phyloP scores from a whole-genome alignment of 1,140 invertebrate species.

The Adoxophyes honmai region DNA sequence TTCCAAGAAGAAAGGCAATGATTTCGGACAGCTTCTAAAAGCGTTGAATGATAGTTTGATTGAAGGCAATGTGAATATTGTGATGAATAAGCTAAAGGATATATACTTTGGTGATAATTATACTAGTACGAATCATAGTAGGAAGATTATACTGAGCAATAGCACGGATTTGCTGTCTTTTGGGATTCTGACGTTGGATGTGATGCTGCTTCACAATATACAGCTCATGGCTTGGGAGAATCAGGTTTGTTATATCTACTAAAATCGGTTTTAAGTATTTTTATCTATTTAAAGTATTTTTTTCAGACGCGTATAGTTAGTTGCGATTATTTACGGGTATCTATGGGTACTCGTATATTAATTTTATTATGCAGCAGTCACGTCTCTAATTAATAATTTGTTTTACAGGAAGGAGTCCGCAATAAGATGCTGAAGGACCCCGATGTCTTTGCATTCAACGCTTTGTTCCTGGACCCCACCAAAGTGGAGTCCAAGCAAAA shows the following conservation, averaged over 20 bases:
- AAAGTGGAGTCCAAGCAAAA: constrained; percentile 54
- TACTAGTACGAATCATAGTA: constrained; percentile 33
- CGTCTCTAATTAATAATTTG: too few species aligned
- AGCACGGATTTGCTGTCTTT: constrained; percentile 76
- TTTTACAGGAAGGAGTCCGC: constrained; percentile 53
- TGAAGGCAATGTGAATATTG: constrained; percentile 64
- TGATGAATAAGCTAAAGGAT: constrained; percentile 71
- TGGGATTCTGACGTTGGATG: constrained; percentile 78
- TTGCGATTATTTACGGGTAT: too few species aligned
- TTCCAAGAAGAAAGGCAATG: constrained; percentile 26
- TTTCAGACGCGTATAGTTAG: too few species aligned
- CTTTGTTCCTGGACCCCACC: constrained; percentile 74
- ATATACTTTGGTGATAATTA: constrained; percentile 69
- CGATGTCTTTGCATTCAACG: constrained; percentile 77
- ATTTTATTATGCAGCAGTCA: too few species aligned
- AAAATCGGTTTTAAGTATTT: too few species aligned
- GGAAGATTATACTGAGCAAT: constrained; percentile 64
- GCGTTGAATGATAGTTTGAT: constrained; percentile 71
- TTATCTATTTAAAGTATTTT: too few species aligned
- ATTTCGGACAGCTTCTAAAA: constrained; percentile 53
- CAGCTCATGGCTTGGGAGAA: constrained; percentile 78
- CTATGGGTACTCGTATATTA: too few species aligned
- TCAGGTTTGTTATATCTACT: constrained; percentile 49
- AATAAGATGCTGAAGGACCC: constrained; percentile 75
- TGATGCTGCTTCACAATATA: constrained; percentile 79